Base-by-base conservation (phyloP, 2,888 invertebrate genomes). In the Itoplectis maculator region DNA sequence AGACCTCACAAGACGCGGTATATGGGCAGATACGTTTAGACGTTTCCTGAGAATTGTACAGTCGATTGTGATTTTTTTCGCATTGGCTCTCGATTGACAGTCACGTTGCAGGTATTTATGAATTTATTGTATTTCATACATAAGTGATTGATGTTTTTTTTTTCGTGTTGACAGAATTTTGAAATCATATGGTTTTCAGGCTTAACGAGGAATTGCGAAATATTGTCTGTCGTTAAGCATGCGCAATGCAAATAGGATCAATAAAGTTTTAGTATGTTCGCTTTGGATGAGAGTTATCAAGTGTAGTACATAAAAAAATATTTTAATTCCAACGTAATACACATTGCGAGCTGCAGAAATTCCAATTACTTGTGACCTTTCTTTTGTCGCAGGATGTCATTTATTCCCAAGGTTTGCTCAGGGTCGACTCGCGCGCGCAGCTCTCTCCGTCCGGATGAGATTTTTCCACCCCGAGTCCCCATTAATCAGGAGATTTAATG, bases 11-110 rank as follows among this genome's bases (percentile, higher is more conserved):
- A 51, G 20, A 11, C 11, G 20, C 13, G 13, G 3, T 13, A 3
- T 7, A 3, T 45, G 13, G 20, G 9, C 20, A 8, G 29, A 29
- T 5, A n/a, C n/a, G n/a, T n/a, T n/a, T n/a, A 49, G 51, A 13
- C 51, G 11, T 51, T 51, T 51, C 37, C 37, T 15, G 35, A 8
- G 15, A 59, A 59, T n/a, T 59, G 35, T 59, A n/a, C 37, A 20
- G n/a, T n/a, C n/a, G n/a, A 47, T 2, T n/a, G 1, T 45, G 1
- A 47, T 15, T n/a, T 0, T 13, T 11, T 13, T 47, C n/a, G n/a
- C n/a, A 47, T 13, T 47, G 29, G 29, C 29, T 29, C 5, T 5
- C 29, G n/a, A n/a, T n/a, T n/a, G n/a, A n/a, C 5, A 29, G 29
- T 29, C 29, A 5, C 29, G 29, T 29, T 5, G 29, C 29, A 29